Percentiles rank a stretch among this genome's conserved stretches.
These are phyloP conservation scores for Heterohyrax brucei DNA, from an alignment of 2,797 vertebrate species.

Conservation along the genomic window DNA sequence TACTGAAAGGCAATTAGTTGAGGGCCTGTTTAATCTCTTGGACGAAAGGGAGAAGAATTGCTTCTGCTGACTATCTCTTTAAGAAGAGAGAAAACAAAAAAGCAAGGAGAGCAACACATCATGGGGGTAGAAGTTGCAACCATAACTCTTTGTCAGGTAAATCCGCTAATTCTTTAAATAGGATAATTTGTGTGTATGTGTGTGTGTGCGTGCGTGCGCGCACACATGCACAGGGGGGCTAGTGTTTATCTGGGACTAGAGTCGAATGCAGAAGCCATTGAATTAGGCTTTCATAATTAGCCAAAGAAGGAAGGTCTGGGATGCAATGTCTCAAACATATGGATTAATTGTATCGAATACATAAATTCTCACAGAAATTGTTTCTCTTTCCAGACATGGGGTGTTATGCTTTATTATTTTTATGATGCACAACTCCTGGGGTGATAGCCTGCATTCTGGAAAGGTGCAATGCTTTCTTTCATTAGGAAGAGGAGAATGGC, in stretches of 20 bases:
- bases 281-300: constrained; percentile 37
- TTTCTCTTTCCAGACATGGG: constrained; percentile 85
- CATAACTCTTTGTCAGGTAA: background rate
- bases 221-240: background rate
- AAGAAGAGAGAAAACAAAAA: constrained; percentile 43
- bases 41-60: background rate
- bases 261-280: background rate
- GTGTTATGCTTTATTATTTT: constrained; percentile 87
- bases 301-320: background rate
- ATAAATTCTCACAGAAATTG: constrained; percentile 71
- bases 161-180: background rate
- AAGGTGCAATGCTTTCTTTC: constrained; percentile 52
- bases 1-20: background rate
- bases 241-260: background rate
- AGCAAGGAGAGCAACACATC: background rate
- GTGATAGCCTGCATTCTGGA: constrained; percentile 70
- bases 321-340: background rate
- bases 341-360: constrained; percentile 63
- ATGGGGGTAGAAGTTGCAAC: background rate
- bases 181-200: background rate
- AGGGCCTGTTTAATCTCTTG: constrained; percentile 14
- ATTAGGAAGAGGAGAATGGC: constrained; percentile 56
- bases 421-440: constrained; percentile 79
- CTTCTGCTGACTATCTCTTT: background rate
- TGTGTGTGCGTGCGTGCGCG: background rate